These are phyloP conservation scores for Hylia prasina DNA, from an alignment of 2,113 vertebrate genomes.

Conservation along the genomic window DNA sequence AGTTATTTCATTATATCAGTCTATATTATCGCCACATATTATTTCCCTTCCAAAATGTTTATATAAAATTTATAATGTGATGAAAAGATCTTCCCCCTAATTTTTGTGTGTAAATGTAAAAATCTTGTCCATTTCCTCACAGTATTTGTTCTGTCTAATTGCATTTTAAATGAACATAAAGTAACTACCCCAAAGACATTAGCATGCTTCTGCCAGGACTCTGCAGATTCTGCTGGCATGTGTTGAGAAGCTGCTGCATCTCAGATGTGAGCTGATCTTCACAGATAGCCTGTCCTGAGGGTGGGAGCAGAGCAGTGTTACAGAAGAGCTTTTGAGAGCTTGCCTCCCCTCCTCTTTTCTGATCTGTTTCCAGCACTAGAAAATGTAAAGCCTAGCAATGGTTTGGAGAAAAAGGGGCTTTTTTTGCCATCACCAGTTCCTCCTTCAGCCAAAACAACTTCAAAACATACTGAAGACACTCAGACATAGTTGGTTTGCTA, in stretches of 20 bases:
- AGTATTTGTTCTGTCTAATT: constrained; percentile 66
- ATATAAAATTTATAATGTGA: constrained; percentile 50
- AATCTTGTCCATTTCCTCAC: constrained; percentile 30
- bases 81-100: constrained; percentile 41
- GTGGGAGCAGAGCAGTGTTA: neutral
- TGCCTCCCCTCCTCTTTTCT: neutral
- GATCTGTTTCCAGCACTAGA: neutral
- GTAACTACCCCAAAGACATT: constrained; percentile 17
- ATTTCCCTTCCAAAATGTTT: constrained; percentile 28
- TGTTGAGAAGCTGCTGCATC: neutral
- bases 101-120: constrained; percentile 54
- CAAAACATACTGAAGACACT: neutral
- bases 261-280: neutral
- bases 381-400: neutral
- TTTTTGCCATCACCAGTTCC: neutral
- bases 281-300: neutral
- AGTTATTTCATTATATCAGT: neutral
- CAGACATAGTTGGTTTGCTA: neutral
- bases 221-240: neutral
- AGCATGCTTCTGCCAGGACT: neutral
- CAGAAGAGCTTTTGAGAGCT: neutral
- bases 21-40: neutral
- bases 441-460: constrained; percentile 28
- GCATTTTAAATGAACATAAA: constrained; percentile 61
- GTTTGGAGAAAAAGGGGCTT: neutral